Evolutionary conservation across 2,888 invertebrate species (phyloP), one percentile per base, ranked within the genome.

Genomic region (Drosophila cognata): DNA sequence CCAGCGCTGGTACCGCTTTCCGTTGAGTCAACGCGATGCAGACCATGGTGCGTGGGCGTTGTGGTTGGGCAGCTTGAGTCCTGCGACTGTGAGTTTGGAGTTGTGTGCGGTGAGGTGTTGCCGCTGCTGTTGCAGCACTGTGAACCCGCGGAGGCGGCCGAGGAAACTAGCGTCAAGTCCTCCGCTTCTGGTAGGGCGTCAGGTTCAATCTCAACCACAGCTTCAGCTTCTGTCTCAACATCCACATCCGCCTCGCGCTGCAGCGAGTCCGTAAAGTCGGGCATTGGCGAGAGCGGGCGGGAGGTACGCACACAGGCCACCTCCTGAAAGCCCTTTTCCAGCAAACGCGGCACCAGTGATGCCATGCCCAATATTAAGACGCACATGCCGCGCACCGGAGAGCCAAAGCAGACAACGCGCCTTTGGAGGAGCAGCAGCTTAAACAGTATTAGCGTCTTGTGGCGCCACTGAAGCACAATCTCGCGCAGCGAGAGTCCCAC

Each of bases 351-450:
- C 93, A 98, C 96, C 41, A 99, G 93, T 1, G 99, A 99, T 0
- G 98, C 94, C 58, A 99, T 94, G 8, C 98, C 96, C 62, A 99
- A 94, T 82, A 99, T 95, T 7, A 97, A 95, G 10, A 96, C 95
- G 84, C 99, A 98, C 79, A 99, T 94, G 10, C 96, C 95, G 72
- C 98, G 96, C 2, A 99, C 99, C 2, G 99, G 99, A 28, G 98
- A 96, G 64, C 98, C 97, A 93, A 97, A 98, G 91, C 99, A 97
- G 62, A 99, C 95, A 50, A 99, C 96, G 92, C 97, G 95, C 84
- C 96, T 96, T 91, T 99, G 97, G 70, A 99, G 94, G 56, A 99
- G 94, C 65, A 99, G 93, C 65, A 99, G 94, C 93, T 99, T 99
- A 92, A 99, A 99, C 53, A 99, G 94, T 71, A 99, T 94, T 60